Percentiles rank a stretch among this genome's conserved stretches.
These are phyloP conservation scores for Tinamus guttatus DNA, from an alignment of 2,113 vertebrate genomes.

Conservation along the genomic window DNA sequence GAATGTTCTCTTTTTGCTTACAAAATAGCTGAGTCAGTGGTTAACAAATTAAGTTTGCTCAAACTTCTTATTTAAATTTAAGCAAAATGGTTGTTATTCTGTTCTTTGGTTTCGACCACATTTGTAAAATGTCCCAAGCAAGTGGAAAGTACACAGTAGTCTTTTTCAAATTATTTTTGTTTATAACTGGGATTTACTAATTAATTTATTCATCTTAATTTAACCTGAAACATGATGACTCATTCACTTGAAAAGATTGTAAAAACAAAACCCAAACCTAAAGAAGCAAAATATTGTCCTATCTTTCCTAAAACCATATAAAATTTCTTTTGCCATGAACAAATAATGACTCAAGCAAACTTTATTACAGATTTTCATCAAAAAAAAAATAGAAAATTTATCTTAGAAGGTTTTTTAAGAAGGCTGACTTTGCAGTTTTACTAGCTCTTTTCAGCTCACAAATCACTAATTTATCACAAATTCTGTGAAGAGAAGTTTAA, in stretches of 20 bases:
- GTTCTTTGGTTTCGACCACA: not conserved
- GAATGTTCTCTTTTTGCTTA: not conserved
- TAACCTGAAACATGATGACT: not conserved
- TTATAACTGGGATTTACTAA: not conserved
- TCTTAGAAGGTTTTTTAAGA: not conserved
- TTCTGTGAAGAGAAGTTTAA: not conserved
- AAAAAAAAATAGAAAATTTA: not conserved
- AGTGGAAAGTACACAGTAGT: not conserved
- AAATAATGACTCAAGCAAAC: not conserved
- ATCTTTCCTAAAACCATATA: not conserved
- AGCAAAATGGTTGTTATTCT: not conserved
- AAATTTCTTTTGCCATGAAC: not conserved
- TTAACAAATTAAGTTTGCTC: not conserved
- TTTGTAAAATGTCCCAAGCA: not conserved
- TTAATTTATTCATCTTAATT: not conserved
- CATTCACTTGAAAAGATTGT: not conserved
- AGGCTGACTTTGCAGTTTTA: not conserved
- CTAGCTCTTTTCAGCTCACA: not conserved
- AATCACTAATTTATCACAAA: not conserved
- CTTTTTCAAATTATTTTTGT: rapidly evolving
- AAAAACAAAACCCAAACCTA: not conserved
- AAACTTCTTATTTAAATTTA: not conserved
- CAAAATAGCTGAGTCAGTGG: not conserved
- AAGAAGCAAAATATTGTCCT: not conserved
- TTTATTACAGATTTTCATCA: not conserved